Conservation (phyloP, 2,888 invertebrate genomes). For the Euplagia quadripunctaria region DNA sequence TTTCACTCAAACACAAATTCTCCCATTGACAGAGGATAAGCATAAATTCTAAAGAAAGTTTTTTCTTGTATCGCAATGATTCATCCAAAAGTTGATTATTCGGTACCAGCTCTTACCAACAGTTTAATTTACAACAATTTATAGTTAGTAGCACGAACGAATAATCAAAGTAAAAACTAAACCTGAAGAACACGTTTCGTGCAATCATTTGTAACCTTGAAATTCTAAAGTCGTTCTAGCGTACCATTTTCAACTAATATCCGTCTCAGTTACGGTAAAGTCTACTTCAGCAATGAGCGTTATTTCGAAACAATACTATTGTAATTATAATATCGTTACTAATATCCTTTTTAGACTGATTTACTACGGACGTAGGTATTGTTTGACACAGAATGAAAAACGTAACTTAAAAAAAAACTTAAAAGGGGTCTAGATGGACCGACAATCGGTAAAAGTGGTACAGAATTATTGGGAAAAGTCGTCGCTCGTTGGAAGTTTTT, state of each 20-base stretch:
- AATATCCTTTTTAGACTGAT: background rate
- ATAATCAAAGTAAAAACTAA: conserved; percentile 10
- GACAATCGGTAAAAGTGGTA: too few species aligned
- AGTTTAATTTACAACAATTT: conserved; percentile 7
- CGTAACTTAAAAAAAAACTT: too few species aligned
- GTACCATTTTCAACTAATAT: conserved; percentile 16
- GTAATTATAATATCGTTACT: conserved; percentile 11
- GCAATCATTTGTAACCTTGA: conserved; percentile 14
- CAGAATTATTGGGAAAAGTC: too few species aligned
- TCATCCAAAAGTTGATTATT: conserved; percentile 13
- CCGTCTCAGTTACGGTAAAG: conserved; percentile 11
- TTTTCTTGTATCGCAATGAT: conserved; percentile 11
- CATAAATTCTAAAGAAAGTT: conserved; percentile 23
- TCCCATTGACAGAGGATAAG: conserved; percentile 7
- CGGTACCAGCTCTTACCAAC: conserved; percentile 16
- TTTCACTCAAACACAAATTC: conserved; percentile 17
- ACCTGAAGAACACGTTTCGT: conserved; percentile 15
- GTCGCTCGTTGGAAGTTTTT: too few species aligned
- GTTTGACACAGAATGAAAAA: background rate
- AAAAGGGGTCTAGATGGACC: too few species aligned
- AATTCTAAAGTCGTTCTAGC: conserved; percentile 14
- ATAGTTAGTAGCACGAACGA: background rate
- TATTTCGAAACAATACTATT: conserved; percentile 1
- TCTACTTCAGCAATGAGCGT: conserved; percentile 3
- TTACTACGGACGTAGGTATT: background rate